Percentiles rank a stretch among this genome's conserved stretches.
phyloP scores from a whole-genome alignment of 2,888 invertebrate genomes.

The Drosophila fulvimacula region DNA sequence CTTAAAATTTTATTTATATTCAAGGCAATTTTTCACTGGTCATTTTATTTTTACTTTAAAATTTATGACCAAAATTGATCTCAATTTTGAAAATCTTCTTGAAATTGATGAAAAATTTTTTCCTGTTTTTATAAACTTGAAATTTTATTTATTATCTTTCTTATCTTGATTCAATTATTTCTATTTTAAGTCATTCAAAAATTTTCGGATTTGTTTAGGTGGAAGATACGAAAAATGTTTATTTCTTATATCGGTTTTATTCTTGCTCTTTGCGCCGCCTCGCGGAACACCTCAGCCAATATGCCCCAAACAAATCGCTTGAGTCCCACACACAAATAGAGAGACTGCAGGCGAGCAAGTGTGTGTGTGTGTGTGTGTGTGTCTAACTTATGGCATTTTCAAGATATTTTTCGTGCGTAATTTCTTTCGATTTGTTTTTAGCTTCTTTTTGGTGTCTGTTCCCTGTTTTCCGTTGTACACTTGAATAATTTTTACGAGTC shows the following conservation, averaged over 20 bases:
- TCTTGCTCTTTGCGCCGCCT: neutral
- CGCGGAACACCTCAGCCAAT: slow-evolving; percentile 15
- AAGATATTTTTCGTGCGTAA: slow-evolving; percentile 80
- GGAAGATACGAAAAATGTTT: slow-evolving; percentile 27
- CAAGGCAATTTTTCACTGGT: no score
- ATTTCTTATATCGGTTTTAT: slow-evolving; percentile 24
- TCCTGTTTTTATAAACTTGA: neutral
- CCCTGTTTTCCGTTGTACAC: slow-evolving; percentile 51
- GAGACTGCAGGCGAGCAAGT: slow-evolving; percentile 32
- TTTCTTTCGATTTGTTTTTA: slow-evolving; percentile 68
- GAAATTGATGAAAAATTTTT: neutral
- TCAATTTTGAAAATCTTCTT: neutral
- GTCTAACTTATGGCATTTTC: slow-evolving; percentile 78
- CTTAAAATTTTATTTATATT: no score
- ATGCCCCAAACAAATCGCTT: slow-evolving; percentile 54
- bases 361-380: slow-evolving; percentile 36
- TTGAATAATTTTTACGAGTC: slow-evolving; percentile 72
- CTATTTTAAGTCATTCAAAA: slow-evolving; percentile 23
- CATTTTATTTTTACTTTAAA: neutral
- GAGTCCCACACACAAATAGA: slow-evolving; percentile 48
- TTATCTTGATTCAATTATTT: slow-evolving; percentile 7
- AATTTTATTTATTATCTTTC: slow-evolving; percentile 15
- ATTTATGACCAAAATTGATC: neutral
- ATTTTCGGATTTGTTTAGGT: slow-evolving; percentile 19
- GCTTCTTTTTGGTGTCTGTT: slow-evolving; percentile 14